Evolutionary conservation across 2,797 vertebrate genomes (phyloP), one percentile per base, ranked within the genome.

Genomic region (Odontamblyopus rebecca): DNA sequence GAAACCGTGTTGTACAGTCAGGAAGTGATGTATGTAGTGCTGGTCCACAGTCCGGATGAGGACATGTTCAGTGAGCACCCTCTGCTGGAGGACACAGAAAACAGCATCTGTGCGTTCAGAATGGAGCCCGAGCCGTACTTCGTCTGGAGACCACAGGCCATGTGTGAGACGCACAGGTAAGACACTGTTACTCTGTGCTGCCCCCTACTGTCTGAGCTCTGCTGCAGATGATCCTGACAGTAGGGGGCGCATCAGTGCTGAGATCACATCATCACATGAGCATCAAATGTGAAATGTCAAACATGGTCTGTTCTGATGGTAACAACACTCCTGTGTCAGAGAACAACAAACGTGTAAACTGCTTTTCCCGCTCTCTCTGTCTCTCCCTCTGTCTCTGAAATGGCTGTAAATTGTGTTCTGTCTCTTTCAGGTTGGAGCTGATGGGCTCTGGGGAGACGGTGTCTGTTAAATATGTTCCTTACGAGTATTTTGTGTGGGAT

Each of bases 21-120:
- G 61, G 61, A 62, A 62, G 32, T 61, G 59, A 61, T 61, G 59
- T 61, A 61, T 30, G 59, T 6, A 8, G 59, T 61, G 12, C 59
- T 61, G 59, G 59, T 61, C 15, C 59, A 61, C 59, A 61, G 59
- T 8, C 59, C 59, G 6, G 0, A 18, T 3, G 2, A 61, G 1
- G 0, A 0, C 1, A 62, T 6, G 18, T 62, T 35, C 32, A 11
- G 18, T 12, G 1, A 38, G 1, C 1, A 1, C 61, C 30, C 61
- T 15, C 32, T n/a, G 61, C 61, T 62, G 61, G 32, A n/a, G 18
- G 61, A 62, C 7, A n/a, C 15, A 2, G 2, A 2, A 3, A 1
- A 61, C 30, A 26, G 60, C 60, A 61, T 61, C 60, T 61, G 60
- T 61, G 60, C 60, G 0, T 61, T 13, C 57, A 6, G 23, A 23